Base-by-base conservation (phyloP, 2,888 invertebrate species). In the Melanostoma scalare region DNA sequence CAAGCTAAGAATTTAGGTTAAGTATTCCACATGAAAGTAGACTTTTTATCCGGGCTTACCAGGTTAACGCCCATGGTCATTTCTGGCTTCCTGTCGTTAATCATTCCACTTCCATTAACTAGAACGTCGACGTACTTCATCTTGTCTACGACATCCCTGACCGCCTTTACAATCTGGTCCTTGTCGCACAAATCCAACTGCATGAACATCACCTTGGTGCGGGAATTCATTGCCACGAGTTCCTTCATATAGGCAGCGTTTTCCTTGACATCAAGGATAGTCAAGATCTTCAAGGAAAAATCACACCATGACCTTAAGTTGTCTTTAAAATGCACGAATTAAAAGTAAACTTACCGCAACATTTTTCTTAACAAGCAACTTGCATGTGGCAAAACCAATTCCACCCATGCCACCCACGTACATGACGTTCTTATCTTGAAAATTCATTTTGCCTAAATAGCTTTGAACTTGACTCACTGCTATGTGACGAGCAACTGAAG, bases 31-130 rank as follows among this genome's bases (percentile, higher is more conserved):
- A 20, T 20, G 20, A 20, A 20, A 20, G 1, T 20, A 20, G 0
- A 20, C 20, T 20, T 20, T 20, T 20, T 20, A 20, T 20, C 20
- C 20, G 20, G 20, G 20, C 76, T 58, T 92, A 94, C 93, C 81
- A 94, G 93, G 10, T 91, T 87, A 33, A 86, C 80, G 50, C 79
- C 75, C 38, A 87, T 85, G 1, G 85, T 82, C 72, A 80, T 55
- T 48, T 81, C 75, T n/a, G 84, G 73, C 48, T 86, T 82, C 8
- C 50, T 36, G 30, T 87, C 87, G 40, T 72, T 73, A 9, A 85
- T 69, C 53, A 87, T 77, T 3, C 86, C 86, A 61, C 85, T 80
- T 35, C 77, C 87, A 71, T 87, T 87, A 58, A 87, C 85, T 38
- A 86, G 77, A 44, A 87, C 78, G 80, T 87, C 87, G 31, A 87